A percentile compares a stretch with the other conserved stretches of the same genome.
Evolutionary conservation across 2,113 vertebrate genomes (phyloP).

Genomic region (Garra rufa): DNA sequence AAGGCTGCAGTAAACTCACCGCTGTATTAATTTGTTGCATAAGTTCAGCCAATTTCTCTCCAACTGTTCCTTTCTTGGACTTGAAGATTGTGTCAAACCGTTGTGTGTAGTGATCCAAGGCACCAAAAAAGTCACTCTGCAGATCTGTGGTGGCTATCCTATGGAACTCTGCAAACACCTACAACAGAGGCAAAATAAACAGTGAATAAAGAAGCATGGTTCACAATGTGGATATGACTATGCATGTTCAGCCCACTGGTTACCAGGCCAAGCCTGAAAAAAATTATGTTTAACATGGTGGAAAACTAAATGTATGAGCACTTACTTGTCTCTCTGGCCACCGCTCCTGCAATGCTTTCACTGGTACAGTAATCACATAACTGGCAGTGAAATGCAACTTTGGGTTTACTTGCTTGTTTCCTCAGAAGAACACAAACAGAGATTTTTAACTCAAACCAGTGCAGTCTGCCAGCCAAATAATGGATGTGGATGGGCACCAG

Average conservation of each 20-base stretch:
- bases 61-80: neutral
- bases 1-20: neutral
- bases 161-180: neutral
- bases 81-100: neutral
- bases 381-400: too few species aligned
- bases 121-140: neutral
- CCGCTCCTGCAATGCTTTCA: neutral
- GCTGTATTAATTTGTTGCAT: neutral
- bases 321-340: constrained; percentile 1
- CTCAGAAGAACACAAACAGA: too few species aligned
- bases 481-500: too few species aligned
- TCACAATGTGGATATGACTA: too few species aligned
- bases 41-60: neutral
- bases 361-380: neutral
- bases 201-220: too few species aligned
- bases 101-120: neutral
- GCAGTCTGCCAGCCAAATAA: too few species aligned
- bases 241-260: neutral
- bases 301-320: neutral
- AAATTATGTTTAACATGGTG: neutral
- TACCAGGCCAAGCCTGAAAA: neutral
- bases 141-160: neutral
- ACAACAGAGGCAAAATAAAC: neutral
- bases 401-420: too few species aligned
- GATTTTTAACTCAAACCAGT: too few species aligned